A percentile compares a stretch with the other conserved stretches of the same genome.
Conservation (phyloP, 2,888 invertebrate species). For the Onthophagus sagittarius region DNA sequence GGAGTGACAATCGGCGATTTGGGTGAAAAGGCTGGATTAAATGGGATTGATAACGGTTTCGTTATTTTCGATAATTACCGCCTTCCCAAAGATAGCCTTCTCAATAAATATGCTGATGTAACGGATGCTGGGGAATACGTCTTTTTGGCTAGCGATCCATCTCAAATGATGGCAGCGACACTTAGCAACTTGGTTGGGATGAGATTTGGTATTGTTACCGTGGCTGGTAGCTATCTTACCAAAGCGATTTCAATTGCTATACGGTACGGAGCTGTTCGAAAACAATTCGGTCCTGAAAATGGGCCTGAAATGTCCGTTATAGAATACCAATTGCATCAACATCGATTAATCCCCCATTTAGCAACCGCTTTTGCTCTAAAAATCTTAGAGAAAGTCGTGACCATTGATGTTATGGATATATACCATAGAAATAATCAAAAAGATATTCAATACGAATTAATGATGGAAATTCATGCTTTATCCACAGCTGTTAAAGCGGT, state of each 20-base stretch:
- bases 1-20: constrained; percentile 88
- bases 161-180: constrained; percentile 79
- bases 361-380: constrained; percentile 60
- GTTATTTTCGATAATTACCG: constrained; percentile 75
- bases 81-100: constrained; percentile 71
- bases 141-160: constrained; percentile 75
- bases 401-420: constrained; percentile 26
- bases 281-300: constrained; percentile 80
- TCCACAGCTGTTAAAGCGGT: constrained; percentile 74
- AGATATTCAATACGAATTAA: constrained; percentile 38
- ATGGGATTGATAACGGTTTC: constrained; percentile 85
- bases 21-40: constrained; percentile 87
- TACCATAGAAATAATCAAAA: constrained; percentile 26
- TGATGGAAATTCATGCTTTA: constrained; percentile 67
- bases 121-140: constrained; percentile 78
- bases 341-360: constrained; percentile 65
- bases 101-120: constrained; percentile 85
- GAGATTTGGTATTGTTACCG: constrained; percentile 69
- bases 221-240: constrained; percentile 60
- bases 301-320: constrained; percentile 76
- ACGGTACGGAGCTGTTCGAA: constrained; percentile 80
- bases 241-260: constrained; percentile 80
- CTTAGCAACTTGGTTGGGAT: constrained; percentile 80
- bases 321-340: constrained; percentile 88
- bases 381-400: constrained; percentile 58